Evolutionary conservation across 2,888 invertebrate genomes (phyloP).

Genomic region (Campoletis raptor): DNA sequence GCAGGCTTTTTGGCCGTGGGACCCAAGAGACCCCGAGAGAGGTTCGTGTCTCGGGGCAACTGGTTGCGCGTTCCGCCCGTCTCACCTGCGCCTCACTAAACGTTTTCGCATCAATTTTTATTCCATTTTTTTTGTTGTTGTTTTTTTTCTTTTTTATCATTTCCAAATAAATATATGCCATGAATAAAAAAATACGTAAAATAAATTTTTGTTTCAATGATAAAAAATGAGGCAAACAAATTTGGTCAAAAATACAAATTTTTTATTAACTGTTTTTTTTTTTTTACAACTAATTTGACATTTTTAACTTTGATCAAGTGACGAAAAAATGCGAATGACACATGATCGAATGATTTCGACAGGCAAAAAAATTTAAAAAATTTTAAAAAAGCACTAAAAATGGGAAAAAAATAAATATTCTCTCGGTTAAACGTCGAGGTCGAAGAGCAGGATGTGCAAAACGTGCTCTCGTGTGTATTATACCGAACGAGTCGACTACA

Average conservation of each 20-base stretch:
- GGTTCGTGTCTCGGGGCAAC: constrained; percentile 59
- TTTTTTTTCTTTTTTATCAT: neutral
- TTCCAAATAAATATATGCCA: neutral
- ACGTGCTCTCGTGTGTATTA: neutral
- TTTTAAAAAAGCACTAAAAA: neutral
- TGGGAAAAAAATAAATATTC: neutral
- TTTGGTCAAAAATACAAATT: too few species aligned
- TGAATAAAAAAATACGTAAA: neutral
- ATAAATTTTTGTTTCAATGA: too few species aligned
- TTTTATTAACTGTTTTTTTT: too few species aligned
- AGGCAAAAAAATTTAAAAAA: neutral
- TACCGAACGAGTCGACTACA: neutral
- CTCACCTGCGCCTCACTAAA: constrained; percentile 58
- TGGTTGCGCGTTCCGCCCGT: constrained; percentile 51
- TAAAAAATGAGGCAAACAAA: too few species aligned
- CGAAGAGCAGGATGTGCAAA: constrained; percentile 4
- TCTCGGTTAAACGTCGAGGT: constrained; percentile 1
- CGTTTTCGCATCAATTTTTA: neutral
- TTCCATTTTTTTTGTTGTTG: neutral
- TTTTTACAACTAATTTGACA: too few species aligned
- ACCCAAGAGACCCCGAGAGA: constrained; percentile 68
- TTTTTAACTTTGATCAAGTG: too few species aligned
- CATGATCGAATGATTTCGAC: neutral
- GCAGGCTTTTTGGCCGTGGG: constrained; percentile 81
- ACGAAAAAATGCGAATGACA: neutral